phyloP scores from a whole-genome alignment of 2,888 invertebrate species.

The Platynereis dumerilii region DNA sequence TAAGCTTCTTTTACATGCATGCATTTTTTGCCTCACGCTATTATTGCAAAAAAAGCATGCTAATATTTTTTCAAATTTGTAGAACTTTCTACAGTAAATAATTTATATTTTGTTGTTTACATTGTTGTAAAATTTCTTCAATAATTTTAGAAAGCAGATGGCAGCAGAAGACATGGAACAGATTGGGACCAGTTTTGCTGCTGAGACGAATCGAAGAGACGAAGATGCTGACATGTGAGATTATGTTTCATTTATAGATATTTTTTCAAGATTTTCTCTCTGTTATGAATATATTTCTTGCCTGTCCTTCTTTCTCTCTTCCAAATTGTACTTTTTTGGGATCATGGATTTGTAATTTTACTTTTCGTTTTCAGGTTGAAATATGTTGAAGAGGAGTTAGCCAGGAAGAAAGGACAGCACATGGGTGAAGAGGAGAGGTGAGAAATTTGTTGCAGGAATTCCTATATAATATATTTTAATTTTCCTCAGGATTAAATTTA shows the following conservation, averaged over 20 bases:
- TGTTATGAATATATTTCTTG: background rate
- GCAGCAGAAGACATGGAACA: constrained; percentile 49
- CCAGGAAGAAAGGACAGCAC: constrained; percentile 77
- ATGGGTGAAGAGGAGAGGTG: constrained; percentile 39
- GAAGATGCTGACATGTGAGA: constrained; percentile 97
- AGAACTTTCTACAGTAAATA: too few species aligned
- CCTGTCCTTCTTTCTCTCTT: background rate
- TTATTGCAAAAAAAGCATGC: too few species aligned
- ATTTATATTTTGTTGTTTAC: background rate
- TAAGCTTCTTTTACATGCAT: too few species aligned
- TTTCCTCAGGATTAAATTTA: too few species aligned
- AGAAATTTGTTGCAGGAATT: too few species aligned
- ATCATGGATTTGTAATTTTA: background rate
- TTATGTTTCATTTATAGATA: background rate
- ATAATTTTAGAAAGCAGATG: too few species aligned
- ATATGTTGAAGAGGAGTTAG: constrained; percentile 87
- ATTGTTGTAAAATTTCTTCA: too few species aligned
- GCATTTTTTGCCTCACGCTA: too few species aligned
- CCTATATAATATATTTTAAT: too few species aligned
- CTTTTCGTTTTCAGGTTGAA: constrained; percentile 68
- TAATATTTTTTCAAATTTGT: too few species aligned
- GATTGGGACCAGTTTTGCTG: constrained; percentile 96
- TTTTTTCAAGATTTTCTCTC: background rate
- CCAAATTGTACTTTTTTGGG: background rate
- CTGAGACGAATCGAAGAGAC: constrained; percentile 96